phyloP scores from a whole-genome alignment of 2,113 vertebrate genomes.

The Pandion haliaetus region DNA sequence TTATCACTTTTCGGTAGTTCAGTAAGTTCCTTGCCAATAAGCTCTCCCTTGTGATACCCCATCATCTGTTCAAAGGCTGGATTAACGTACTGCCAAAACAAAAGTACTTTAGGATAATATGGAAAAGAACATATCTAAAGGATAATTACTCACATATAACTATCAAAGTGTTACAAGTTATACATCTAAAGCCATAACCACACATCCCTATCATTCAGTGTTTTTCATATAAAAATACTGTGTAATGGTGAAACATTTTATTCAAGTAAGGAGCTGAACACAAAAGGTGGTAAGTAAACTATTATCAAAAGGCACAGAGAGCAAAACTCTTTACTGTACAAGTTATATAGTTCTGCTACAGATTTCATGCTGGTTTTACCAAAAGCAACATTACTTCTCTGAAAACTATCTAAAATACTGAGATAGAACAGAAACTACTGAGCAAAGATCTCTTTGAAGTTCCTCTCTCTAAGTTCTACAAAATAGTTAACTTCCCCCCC shows the following conservation, averaged over 20 bases:
- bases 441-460: neutral
- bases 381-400: neutral
- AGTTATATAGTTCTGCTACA: neutral
- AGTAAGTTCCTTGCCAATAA: conserved; percentile 91
- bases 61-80: conserved; percentile 94
- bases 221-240: neutral
- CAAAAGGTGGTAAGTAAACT: neutral
- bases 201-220: neutral
- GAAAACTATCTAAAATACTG: neutral
- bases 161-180: neutral
- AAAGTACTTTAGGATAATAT: neutral
- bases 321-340: neutral
- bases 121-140: neutral
- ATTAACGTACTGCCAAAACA: conserved; percentile 87
- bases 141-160: neutral
- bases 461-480: neutral
- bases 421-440: neutral
- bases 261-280: neutral
- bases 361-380: neutral
- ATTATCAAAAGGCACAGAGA: neutral
- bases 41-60: conserved; percentile 90
- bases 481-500: neutral
- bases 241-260: neutral
- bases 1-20: conserved; percentile 91
- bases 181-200: neutral